Evolutionary conservation across 2,888 invertebrate genomes (phyloP).

Genomic region (Andrena trimmerana): DNA sequence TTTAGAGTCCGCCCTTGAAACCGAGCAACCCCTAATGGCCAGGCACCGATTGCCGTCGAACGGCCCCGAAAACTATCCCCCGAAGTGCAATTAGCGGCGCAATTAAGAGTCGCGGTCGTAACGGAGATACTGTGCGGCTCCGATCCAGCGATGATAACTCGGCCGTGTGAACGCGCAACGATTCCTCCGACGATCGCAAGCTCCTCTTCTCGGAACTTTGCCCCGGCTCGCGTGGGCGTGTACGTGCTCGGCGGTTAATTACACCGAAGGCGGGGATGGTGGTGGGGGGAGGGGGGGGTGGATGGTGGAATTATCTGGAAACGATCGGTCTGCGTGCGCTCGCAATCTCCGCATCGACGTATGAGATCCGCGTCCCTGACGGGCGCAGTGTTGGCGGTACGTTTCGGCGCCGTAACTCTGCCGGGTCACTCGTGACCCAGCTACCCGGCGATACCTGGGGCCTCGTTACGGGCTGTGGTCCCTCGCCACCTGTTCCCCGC

Average conservation of each 20-base stretch:
- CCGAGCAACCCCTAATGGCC: background rate
- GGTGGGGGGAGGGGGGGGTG: too few relatives aligned
- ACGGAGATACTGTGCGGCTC: background rate
- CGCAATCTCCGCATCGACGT: background rate
- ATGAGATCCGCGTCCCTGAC: background rate
- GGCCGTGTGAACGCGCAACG: background rate
- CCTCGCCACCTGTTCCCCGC: constrained; percentile 60
- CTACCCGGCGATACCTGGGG: constrained; percentile 35
- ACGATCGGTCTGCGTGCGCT: background rate
- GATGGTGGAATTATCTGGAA: background rate
- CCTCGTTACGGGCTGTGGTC: constrained; percentile 46
- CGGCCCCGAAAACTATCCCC: background rate
- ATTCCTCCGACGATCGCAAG: background rate
- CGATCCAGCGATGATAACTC: background rate
- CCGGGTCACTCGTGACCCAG: background rate
- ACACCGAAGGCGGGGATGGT: background rate
- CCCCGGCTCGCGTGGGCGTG: background rate
- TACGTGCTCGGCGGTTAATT: background rate
- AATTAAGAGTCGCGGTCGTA: background rate
- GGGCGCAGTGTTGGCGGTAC: background rate
- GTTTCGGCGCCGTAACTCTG: background rate
- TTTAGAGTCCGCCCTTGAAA: background rate
- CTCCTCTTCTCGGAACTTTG: background rate
- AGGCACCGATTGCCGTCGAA: background rate
- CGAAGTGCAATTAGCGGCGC: background rate